Conservation (phyloP, 1,140 invertebrate genomes). For the Euglossa dilemma region DNA sequence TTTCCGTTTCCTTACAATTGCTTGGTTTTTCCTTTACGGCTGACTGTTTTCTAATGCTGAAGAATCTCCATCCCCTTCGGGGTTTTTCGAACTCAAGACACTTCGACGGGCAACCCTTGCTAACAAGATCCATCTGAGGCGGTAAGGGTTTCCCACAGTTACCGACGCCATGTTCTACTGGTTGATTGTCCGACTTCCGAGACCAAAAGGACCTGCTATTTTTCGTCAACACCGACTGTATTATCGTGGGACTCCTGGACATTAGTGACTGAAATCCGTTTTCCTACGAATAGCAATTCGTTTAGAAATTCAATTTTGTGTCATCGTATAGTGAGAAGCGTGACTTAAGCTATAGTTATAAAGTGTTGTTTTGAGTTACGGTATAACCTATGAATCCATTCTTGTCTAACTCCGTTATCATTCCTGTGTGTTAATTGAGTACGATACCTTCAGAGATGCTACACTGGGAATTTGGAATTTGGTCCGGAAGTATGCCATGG, state of each 20-base stretch:
- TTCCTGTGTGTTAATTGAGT: no score
- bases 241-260: not conserved
- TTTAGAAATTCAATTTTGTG: not conserved
- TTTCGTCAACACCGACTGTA: not conserved
- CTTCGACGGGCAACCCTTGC: constrained; percentile 40
- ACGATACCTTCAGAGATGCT: not conserved
- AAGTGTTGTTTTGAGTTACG: not conserved
- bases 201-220: not conserved
- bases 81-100: constrained; percentile 29
- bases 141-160: constrained; percentile 12
- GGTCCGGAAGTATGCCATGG: constrained; percentile 28
- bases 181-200: not conserved
- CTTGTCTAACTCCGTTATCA: no score
- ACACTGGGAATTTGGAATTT: constrained; percentile 35
- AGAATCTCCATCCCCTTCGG: constrained; percentile 14
- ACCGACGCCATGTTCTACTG: not conserved
- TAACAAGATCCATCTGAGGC: not conserved
- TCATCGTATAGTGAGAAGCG: not conserved
- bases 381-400: not conserved
- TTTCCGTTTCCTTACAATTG: constrained; percentile 21
- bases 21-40: constrained; percentile 15
- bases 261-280: not conserved
- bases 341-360: not conserved
- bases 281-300: not conserved
- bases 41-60: not conserved